Evolutionary conservation across 2,113 vertebrate species (phyloP).

Genomic region (Excalfactoria chinensis): DNA sequence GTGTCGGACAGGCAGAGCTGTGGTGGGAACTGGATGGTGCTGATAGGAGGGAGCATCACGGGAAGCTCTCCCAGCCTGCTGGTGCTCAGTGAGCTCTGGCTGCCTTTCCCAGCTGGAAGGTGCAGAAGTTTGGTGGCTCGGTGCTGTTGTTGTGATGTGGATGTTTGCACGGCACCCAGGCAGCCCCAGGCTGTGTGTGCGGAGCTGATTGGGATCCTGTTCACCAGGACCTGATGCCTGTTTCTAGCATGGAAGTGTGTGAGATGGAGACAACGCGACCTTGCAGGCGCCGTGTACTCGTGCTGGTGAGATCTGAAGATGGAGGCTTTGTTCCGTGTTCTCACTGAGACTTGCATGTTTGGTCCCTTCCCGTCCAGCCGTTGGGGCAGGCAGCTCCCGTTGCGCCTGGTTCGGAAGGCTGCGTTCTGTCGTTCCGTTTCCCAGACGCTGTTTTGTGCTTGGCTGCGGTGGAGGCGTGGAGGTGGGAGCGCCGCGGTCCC

Average conservation of each 20-base stretch:
- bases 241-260: not conserved
- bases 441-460: no score
- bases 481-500: no score
- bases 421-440: no score
- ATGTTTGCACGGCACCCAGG: not conserved
- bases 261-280: not conserved
- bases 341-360: no score
- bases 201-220: not conserved
- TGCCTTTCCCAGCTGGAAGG: not conserved
- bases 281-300: not conserved
- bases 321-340: no score
- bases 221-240: fast-evolving
- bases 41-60: not conserved
- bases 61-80: not conserved
- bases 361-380: no score
- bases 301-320: fast-evolving
- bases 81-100: not conserved
- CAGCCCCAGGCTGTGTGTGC: fast-evolving
- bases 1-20: not conserved
- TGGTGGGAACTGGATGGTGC: not conserved
- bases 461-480: no score
- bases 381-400: no score
- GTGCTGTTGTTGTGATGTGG: fast-evolving
- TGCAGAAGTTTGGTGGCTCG: not conserved
- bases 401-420: no score